These are phyloP conservation scores for Cremastinae sp. DNA, from an alignment of 2,888 invertebrate genomes.

Conservation along the genomic window DNA sequence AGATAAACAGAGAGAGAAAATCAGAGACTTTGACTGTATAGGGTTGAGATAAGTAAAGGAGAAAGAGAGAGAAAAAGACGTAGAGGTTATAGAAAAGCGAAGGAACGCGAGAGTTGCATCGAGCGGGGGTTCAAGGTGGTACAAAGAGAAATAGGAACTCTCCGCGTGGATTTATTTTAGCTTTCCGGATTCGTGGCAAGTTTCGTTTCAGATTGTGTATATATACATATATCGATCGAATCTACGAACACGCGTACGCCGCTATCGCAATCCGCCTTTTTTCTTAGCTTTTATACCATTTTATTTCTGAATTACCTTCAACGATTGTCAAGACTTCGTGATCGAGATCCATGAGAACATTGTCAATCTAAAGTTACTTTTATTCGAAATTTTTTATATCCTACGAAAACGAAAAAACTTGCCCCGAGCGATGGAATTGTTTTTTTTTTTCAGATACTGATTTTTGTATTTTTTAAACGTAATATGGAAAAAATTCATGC, in stretches of 20 bases:
- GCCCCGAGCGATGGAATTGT: too few species aligned
- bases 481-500: too few species aligned
- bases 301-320: not conserved
- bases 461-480: too few species aligned
- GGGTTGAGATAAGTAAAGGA: not conserved
- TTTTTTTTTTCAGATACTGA: too few species aligned
- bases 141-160: slow-evolving; percentile 40
- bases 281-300: not conserved
- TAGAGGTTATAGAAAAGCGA: not conserved
- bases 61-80: not conserved
- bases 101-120: not conserved
- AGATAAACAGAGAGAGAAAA: not conserved
- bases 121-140: slow-evolving; percentile 21
- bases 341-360: too few species aligned
- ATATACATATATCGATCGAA: slow-evolving; percentile 35
- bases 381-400: too few species aligned
- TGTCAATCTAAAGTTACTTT: too few species aligned
- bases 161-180: slow-evolving; percentile 39
- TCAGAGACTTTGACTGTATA: slow-evolving; percentile 1
- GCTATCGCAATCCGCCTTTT: not conserved
- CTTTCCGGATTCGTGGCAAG: slow-evolving; percentile 22
- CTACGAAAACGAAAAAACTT: too few species aligned
- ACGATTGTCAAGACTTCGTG: not conserved
- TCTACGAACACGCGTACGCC: not conserved
- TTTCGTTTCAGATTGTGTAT: slow-evolving; percentile 19